Evolutionary conservation across 2,888 invertebrate genomes (phyloP).

Genomic region (Scaeva pyrastri): DNA sequence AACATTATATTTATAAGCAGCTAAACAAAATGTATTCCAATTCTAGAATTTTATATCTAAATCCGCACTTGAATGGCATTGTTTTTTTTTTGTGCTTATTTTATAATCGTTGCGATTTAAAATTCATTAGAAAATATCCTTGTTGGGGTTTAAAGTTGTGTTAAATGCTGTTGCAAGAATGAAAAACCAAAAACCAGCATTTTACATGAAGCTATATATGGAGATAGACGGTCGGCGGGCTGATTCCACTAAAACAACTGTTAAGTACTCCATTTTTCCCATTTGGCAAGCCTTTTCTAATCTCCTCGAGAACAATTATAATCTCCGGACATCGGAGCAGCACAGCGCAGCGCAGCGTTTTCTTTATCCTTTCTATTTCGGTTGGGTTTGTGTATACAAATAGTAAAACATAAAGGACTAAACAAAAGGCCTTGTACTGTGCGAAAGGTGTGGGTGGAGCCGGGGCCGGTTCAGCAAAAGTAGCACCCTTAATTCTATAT

Average conservation of each 20-base stretch:
- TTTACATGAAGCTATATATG: no score
- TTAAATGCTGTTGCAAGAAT: background rate
- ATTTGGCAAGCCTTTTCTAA: constrained; percentile 42
- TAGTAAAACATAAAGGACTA: constrained; percentile 12
- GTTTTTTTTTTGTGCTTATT: constrained; percentile 1
- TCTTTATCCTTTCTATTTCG: background rate
- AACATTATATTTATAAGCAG: background rate
- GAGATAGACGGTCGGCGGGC: no score
- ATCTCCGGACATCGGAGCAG: constrained; percentile 50
- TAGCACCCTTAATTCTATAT: background rate
- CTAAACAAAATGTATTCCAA: constrained; percentile 40
- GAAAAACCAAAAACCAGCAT: no score
- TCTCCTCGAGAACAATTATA: constrained; percentile 64
- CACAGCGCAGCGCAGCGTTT: background rate
- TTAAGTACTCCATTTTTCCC: constrained; percentile 10
- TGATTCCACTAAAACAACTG: background rate
- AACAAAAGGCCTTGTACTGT: constrained; percentile 18
- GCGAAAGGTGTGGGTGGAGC: background rate
- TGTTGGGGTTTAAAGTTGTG: constrained; percentile 15
- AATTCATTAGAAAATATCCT: constrained; percentile 66
- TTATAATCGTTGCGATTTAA: constrained; percentile 57
- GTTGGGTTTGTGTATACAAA: background rate
- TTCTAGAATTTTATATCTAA: background rate
- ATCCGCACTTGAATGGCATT: constrained; percentile 28
- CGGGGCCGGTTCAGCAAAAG: background rate